Evolutionary conservation across 2,797 vertebrate genomes (phyloP).

Genomic region (Gorsachius magnificus): DNA sequence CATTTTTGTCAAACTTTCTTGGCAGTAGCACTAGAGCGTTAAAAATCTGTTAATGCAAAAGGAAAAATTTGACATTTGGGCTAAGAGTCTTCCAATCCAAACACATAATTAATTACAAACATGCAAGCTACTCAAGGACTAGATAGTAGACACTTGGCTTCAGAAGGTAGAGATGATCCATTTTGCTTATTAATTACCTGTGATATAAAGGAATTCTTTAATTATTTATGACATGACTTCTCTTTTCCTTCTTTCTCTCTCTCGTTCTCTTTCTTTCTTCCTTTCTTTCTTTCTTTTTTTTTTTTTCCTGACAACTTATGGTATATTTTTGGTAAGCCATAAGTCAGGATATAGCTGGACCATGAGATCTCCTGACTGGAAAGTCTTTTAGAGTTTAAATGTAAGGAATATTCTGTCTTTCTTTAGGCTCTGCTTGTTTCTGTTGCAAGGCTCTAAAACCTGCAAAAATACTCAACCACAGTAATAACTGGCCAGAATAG

Average conservation of each 20-base stretch:
- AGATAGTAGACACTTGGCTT: background rate
- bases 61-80: conserved; percentile 35
- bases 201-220: background rate
- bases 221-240: background rate
- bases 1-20: conserved; percentile 63
- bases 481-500: background rate
- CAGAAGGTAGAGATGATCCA: background rate
- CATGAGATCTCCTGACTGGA: background rate
- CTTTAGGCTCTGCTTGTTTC: background rate
- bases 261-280: background rate
- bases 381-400: background rate
- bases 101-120: conserved; percentile 29
- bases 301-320: background rate
- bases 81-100: conserved; percentile 21
- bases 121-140: background rate
- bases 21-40: background rate
- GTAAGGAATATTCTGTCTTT: background rate
- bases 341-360: background rate
- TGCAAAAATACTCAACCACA: background rate
- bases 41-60: conserved; percentile 40
- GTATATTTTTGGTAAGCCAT: background rate
- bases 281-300: background rate
- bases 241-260: background rate
- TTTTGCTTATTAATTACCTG: background rate
- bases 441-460: background rate